Conservation (phyloP, 2,797 vertebrate genomes). For the Oreochromis mossambicus region DNA sequence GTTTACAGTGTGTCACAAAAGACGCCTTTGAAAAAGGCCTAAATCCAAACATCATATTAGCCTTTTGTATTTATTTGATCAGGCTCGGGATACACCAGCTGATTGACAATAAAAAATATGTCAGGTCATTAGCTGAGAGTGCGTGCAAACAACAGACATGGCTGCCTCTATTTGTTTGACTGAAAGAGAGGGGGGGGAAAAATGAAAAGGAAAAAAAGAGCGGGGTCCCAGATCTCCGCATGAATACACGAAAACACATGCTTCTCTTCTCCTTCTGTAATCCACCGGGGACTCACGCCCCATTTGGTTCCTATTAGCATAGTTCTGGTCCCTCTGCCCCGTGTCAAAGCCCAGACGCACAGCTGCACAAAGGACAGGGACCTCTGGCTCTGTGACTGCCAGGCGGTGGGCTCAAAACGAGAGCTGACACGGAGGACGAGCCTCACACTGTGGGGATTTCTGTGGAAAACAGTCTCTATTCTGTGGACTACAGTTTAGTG, state of each 20-base stretch:
- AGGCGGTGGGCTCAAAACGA: constrained; percentile 56
- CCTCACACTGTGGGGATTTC: constrained; percentile 39
- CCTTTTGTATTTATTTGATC: background rate
- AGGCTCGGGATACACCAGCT: background rate
- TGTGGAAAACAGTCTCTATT: constrained; percentile 5
- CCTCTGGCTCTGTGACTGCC: constrained; percentile 64
- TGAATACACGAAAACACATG: constrained; percentile 74
- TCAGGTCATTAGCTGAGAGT: constrained; percentile 20
- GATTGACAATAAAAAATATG: constrained; percentile 6
- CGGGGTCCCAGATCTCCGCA: constrained; percentile 55
- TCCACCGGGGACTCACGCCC: constrained; percentile 72
- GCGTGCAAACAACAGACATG: constrained; percentile 49
- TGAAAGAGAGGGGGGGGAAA: background rate
- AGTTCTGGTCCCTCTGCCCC: constrained; percentile 73
- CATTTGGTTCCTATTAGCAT: constrained; percentile 80
- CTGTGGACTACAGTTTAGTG: background rate
- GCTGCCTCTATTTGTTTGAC: constrained; percentile 54
- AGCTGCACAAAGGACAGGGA: constrained; percentile 76
- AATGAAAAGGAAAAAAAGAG: constrained; percentile 26
- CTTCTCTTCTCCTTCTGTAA: constrained; percentile 70
- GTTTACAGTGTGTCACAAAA: constrained; percentile 9
- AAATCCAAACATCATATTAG: constrained; percentile 14
- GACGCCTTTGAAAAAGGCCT: background rate
- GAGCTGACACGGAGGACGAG: constrained; percentile 60
- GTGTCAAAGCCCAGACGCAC: constrained; percentile 73